Percentiles rank a stretch among this genome's conserved stretches.
These are phyloP conservation scores for Genyomyrus donnyi DNA, from an alignment of 2,113 vertebrate species.

Conservation along the genomic window DNA sequence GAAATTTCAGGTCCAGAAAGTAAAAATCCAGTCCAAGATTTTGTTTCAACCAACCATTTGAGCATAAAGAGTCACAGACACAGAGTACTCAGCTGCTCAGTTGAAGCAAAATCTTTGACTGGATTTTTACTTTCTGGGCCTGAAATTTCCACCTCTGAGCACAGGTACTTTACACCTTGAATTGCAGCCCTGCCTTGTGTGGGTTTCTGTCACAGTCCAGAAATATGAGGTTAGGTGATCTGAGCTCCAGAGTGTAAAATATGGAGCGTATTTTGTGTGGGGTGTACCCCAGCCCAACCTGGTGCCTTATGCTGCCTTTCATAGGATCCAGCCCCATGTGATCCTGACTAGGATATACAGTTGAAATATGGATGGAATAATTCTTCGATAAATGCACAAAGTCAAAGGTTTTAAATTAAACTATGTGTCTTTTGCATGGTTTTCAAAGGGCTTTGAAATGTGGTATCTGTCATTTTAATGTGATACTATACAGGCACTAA, in stretches of 20 bases:
- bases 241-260: background rate
- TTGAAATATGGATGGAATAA: background rate
- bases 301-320: background rate
- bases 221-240: background rate
- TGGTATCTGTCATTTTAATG: background rate
- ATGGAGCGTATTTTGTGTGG: background rate
- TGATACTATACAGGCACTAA: background rate
- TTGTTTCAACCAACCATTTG: too few species aligned
- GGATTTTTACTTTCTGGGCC: too few species aligned
- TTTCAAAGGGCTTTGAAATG: background rate
- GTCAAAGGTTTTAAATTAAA: background rate
- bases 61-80: too few species aligned
- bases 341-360: background rate
- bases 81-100: too few species aligned
- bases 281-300: background rate
- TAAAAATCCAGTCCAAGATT: too few species aligned
- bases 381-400: background rate
- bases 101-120: too few species aligned
- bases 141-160: too few species aligned
- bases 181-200: background rate
- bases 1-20: too few species aligned
- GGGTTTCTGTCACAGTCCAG: background rate
- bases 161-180: background rate
- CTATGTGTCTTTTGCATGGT: background rate
- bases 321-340: background rate